Evolutionary conservation across 2,113 vertebrate species (phyloP).

Genomic region (Hypocryptadius cinnamomeus): DNA sequence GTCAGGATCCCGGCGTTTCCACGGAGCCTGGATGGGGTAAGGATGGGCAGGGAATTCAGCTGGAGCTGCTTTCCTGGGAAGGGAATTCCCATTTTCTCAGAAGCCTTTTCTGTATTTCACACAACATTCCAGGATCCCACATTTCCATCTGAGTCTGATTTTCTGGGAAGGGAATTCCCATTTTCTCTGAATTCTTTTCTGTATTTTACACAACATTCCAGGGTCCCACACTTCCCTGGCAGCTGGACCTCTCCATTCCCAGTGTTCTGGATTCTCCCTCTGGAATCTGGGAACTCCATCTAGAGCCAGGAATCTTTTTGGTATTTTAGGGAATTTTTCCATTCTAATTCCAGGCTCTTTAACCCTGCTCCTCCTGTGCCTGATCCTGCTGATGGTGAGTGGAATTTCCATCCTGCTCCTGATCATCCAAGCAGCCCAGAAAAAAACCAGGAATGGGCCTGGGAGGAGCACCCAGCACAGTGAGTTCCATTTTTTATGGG

Average conservation of each 20-base stretch:
- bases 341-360: neutral
- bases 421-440: constrained; percentile 6
- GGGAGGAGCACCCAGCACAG: neutral
- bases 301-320: neutral
- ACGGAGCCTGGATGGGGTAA: neutral
- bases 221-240: neutral
- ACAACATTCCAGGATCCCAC: neutral
- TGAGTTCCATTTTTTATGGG: neutral
- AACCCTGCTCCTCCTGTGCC: neutral
- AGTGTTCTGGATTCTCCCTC: neutral
- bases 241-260: neutral
- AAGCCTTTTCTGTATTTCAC: neutral
- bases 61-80: neutral
- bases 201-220: neutral
- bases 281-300: neutral
- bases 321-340: too few species aligned
- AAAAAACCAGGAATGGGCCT: neutral
- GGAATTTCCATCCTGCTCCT: constrained; percentile 36
- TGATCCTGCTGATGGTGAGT: neutral
- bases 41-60: neutral
- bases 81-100: too few species aligned
- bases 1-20: neutral
- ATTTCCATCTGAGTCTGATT: neutral
- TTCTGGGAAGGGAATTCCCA: neutral
- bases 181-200: accelerated